Base-by-base conservation (phyloP, 2,113 vertebrate species). In the Geothlypis trichas region DNA sequence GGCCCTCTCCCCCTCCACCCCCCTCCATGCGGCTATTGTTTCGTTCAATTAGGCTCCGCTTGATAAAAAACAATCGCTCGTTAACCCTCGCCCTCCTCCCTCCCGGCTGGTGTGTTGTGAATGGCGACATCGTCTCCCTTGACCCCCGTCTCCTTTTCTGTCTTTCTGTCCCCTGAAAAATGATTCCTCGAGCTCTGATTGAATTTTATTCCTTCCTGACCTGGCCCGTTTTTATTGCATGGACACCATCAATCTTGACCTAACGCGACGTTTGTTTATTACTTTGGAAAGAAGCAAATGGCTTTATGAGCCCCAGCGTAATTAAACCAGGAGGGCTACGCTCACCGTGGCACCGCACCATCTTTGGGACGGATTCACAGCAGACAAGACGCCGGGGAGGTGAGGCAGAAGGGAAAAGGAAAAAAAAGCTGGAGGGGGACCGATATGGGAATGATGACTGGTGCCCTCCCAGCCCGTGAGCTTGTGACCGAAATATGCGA, bases 231-330 rank as follows among this genome's bases (percentile, higher is more conserved):
- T 98, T 96, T 95, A 97, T 97, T 93, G 94, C 96, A 95, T 97
- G 97, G 97, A 97, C 98, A 97, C 98, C 98, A 99, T 99, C 98
- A 98, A 99, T 99, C 99, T 99, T 98, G 92, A 97, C 93, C 98
- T 99, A 99, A 99, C 98, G 95, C 96, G 98, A 99, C 99, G 97
- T 98, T 98, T 99, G 99, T 99, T 99, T 99, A 99, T 98, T 98
- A 97, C 97, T 97, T 97, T 97, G 98, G 98, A 98, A 98, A 97
- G 98, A 97, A 98, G 95, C 97, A 97, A 98, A 98, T 98, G 98
- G 97, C 97, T 98, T 98, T 97, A 98, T 97, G 98, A 98, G 98
- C 91, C 76, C 63, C 83, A 27, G 92, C 31, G 84, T 74, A 97
- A 96, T 97, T 89, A 94, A 96, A 81, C 21, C 73, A 77, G 82